A percentile compares a stretch with the other conserved stretches of the same genome.
phyloP scores from a whole-genome alignment of 1,140 invertebrate genomes.

The Cydia strobilella region DNA sequence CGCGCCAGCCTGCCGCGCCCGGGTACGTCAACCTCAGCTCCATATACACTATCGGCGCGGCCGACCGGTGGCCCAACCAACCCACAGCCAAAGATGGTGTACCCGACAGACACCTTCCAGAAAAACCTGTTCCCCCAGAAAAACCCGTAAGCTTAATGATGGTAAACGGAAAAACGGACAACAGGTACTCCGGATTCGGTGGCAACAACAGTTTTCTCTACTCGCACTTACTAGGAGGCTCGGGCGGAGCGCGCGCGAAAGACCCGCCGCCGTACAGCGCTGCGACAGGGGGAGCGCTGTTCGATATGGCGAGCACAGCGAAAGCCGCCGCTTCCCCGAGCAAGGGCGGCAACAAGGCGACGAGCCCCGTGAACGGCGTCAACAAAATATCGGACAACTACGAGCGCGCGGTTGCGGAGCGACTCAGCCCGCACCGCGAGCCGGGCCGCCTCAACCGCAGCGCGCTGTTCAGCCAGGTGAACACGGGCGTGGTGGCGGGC shows the following conservation, averaged over 20 bases:
- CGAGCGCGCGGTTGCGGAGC: slow-evolving; percentile 69
- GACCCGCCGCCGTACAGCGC: slow-evolving; percentile 70
- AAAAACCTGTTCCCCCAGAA: slow-evolving; percentile 70
- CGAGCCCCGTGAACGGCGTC: slow-evolving; percentile 72
- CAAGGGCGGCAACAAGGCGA: slow-evolving; percentile 50
- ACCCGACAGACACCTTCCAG: slow-evolving; percentile 59
- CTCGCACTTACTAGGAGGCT: slow-evolving; percentile 67
- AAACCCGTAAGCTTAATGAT: slow-evolving; percentile 75
- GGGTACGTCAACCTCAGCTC: slow-evolving; percentile 76
- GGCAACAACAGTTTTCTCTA: slow-evolving; percentile 77
- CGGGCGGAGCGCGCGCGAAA: slow-evolving; percentile 58
- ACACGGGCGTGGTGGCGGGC: slow-evolving; percentile 66
- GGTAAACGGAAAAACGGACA: slow-evolving; percentile 74
- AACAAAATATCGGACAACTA: slow-evolving; percentile 79
- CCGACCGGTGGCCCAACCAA: slow-evolving; percentile 59
- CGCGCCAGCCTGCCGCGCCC: slow-evolving; percentile 37
- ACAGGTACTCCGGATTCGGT: slow-evolving; percentile 59
- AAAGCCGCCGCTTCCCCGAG: slow-evolving; percentile 53
- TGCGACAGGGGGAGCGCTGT: slow-evolving; percentile 57
- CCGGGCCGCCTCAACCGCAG: slow-evolving; percentile 63
- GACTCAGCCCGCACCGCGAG: slow-evolving; percentile 67
- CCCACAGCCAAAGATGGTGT: slow-evolving; percentile 54
- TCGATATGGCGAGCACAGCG: slow-evolving; percentile 48
- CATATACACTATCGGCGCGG: slow-evolving; percentile 70
- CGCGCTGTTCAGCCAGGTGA: slow-evolving; percentile 75